Percentiles rank a stretch among this genome's conserved stretches.
phyloP scores from a whole-genome alignment of 2,113 vertebrate species.

The Poecile atricapillus region DNA sequence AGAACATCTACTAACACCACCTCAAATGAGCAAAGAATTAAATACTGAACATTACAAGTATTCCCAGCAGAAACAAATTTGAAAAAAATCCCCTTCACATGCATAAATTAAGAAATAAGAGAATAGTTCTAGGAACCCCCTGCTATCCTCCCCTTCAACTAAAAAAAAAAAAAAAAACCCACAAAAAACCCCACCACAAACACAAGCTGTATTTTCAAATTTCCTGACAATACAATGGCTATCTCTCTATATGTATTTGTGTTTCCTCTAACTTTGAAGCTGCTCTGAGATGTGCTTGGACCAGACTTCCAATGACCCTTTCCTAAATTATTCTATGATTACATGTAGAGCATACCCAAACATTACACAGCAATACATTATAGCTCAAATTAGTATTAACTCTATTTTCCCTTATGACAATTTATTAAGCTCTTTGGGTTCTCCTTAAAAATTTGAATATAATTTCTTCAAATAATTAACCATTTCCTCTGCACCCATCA shows the following conservation, averaged over 20 bases:
- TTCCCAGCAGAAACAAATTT: neutral
- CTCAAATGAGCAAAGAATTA: neutral
- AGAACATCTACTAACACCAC: neutral
- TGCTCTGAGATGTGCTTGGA: neutral
- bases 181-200: neutral
- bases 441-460: neutral
- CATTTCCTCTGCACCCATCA: neutral
- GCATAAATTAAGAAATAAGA: neutral
- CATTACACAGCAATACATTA: neutral
- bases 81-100: neutral
- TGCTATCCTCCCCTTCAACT: neutral
- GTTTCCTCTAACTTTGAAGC: neutral
- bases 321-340: neutral
- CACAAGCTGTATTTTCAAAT: neutral
- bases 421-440: neutral
- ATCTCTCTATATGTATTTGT: rapidly evolving
- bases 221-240: neutral
- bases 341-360: neutral
- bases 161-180: neutral
- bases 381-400: neutral
- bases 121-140: neutral
- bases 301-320: neutral
- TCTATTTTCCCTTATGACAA: neutral
- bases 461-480: neutral
- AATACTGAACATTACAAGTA: neutral